These are phyloP conservation scores for Macrotis lagotis DNA, from an alignment of 2,113 vertebrate genomes.

Conservation along the genomic window DNA sequence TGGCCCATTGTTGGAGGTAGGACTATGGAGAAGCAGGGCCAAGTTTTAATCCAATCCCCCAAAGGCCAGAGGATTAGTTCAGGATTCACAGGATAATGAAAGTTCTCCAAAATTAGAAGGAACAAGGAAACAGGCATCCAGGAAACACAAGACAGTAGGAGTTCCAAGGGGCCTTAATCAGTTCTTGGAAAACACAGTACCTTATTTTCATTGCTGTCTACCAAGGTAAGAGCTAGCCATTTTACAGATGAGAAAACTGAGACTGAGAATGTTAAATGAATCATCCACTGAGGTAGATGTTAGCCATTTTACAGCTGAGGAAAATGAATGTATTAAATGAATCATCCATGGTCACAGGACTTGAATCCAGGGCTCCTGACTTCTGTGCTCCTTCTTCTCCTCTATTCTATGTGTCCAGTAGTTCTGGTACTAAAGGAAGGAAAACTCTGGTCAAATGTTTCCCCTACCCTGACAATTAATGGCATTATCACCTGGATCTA, in stretches of 20 bases:
- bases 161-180: neutral
- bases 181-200: neutral
- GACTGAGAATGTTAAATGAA: neutral
- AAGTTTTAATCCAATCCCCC: conserved; percentile 70
- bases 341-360: neutral
- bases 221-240: neutral
- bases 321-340: neutral
- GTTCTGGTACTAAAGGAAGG: neutral
- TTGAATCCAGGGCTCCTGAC: neutral
- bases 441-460: neutral
- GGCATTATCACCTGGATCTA: neutral
- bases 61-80: conserved; percentile 69
- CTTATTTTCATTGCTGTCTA: neutral
- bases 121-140: neutral
- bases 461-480: neutral
- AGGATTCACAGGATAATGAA: conserved; percentile 56
- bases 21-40: conserved; percentile 27
- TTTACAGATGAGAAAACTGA: neutral
- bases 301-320: neutral
- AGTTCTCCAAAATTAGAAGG: conserved; percentile 51
- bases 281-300: neutral
- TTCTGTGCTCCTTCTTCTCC: neutral
- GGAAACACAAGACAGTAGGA: neutral
- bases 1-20: conserved; percentile 46
- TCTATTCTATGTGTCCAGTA: neutral